phyloP scores from a whole-genome alignment of 2,113 vertebrate species.

The Copsychus sechellarum region DNA sequence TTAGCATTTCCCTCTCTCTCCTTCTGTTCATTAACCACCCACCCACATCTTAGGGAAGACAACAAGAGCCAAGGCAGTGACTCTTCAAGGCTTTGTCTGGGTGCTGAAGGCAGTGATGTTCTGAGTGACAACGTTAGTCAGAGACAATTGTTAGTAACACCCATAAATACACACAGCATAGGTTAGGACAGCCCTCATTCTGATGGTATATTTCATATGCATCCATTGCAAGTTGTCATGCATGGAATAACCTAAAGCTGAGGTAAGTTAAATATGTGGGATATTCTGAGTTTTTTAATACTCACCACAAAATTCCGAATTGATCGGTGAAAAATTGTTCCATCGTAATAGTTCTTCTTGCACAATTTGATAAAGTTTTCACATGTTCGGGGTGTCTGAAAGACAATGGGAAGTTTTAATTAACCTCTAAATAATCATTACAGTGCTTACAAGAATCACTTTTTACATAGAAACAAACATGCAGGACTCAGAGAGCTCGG shows the following conservation, averaged over 20 bases:
- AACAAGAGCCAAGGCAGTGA: background rate
- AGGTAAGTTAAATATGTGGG: background rate
- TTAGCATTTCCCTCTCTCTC: background rate
- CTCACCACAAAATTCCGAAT: constrained; percentile 97
- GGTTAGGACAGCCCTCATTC: background rate
- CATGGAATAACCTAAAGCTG: background rate
- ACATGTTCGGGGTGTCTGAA: constrained; percentile 90
- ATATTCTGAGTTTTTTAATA: background rate
- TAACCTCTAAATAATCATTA: background rate
- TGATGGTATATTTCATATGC: background rate
- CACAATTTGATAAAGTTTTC: constrained; percentile 95
- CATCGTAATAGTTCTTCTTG: constrained; percentile 91
- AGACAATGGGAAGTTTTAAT: background rate
- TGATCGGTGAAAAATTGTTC: constrained; percentile 92
- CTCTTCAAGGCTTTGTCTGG: background rate
- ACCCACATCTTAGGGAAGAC: background rate
- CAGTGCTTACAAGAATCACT: background rate
- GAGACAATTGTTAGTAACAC: background rate
- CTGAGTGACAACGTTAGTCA: background rate
- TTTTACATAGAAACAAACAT: background rate
- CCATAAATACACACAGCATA: background rate
- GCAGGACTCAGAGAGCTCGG: background rate
- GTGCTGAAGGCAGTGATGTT: background rate
- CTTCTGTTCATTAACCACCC: constrained; percentile 31
- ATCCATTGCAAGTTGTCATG: background rate